These are phyloP conservation scores for Platypus cylindrus DNA, from an alignment of 2,888 invertebrate genomes.

Conservation along the genomic window DNA sequence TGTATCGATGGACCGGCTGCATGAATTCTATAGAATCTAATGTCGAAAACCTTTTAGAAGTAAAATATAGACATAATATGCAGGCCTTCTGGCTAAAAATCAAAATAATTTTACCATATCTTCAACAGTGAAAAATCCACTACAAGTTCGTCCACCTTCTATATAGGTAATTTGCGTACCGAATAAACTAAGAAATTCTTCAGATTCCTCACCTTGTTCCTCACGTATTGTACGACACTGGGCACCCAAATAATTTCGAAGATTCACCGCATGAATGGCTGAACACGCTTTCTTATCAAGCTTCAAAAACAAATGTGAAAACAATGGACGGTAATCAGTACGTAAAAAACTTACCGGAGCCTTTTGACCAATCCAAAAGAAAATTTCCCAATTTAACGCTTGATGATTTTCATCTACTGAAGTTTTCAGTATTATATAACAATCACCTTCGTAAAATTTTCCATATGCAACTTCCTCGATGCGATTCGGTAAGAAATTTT, in stretches of 20 bases:
- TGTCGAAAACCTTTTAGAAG: conserved; percentile 60
- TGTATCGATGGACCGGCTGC: conserved; percentile 78
- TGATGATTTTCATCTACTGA: conserved; percentile 70
- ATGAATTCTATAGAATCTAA: conserved; percentile 78
- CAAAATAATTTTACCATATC: conserved; percentile 51
- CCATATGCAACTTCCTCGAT: conserved; percentile 90
- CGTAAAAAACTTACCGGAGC: conserved; percentile 58
- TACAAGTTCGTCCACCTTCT: conserved; percentile 93
- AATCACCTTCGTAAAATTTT: conserved; percentile 98
- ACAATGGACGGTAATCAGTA: background rate
- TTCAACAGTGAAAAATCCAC: conserved; percentile 95
- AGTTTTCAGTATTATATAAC: conserved; percentile 93
- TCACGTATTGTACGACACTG: conserved; percentile 88
- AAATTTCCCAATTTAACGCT: conserved; percentile 87
- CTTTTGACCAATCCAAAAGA: conserved; percentile 97
- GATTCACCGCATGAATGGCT: conserved; percentile 97
- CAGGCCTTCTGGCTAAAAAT: background rate
- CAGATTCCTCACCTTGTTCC: conserved; percentile 93
- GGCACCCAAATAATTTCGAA: conserved; percentile 91
- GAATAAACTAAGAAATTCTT: conserved; percentile 89
- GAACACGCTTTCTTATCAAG: conserved; percentile 91
- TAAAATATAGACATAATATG: too few relatives aligned
- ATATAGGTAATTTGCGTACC: conserved; percentile 86
- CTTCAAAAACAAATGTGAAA: conserved; percentile 32
- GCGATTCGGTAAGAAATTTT: conserved; percentile 94